A percentile compares a stretch with the other conserved stretches of the same genome.
Evolutionary conservation across 2,797 vertebrate genomes (phyloP).

Genomic region (Lacerta agilis): DNA sequence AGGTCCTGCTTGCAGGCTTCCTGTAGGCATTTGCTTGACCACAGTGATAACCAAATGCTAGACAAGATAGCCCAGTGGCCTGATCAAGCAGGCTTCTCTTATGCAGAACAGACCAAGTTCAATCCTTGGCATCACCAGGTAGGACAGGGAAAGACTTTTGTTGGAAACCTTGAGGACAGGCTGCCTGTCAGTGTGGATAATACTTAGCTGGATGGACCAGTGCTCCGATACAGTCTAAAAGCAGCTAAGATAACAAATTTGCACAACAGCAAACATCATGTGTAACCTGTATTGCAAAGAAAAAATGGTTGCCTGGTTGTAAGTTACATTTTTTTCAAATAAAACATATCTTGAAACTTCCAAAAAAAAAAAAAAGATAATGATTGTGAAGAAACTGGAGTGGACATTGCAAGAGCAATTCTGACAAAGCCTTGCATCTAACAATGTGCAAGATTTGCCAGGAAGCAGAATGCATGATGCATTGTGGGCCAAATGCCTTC

Average conservation of each 20-base stretch:
- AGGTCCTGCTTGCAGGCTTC: no score
- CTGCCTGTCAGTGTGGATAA: neutral
- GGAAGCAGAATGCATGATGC: neutral
- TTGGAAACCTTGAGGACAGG: neutral
- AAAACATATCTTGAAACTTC: neutral
- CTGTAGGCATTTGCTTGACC: no score
- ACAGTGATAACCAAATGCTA: no score
- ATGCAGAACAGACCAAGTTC: neutral
- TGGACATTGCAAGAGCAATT: neutral
- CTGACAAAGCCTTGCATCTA: neutral
- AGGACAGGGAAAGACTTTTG: no score
- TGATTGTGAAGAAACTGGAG: neutral
- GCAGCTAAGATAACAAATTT: neutral
- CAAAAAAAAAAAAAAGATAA: neutral
- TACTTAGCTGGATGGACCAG: neutral
- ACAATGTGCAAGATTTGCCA: neutral
- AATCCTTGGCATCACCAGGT: neutral
- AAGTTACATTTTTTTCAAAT: no score
- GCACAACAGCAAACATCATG: neutral
- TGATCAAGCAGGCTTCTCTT: no score
- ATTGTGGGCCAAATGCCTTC: neutral
- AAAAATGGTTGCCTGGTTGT: neutral
- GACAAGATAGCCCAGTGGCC: no score
- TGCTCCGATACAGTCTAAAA: neutral
- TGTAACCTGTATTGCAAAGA: neutral